These are phyloP conservation scores for Sphaerophoria taeniata DNA, from an alignment of 2,888 invertebrate species.

Conservation along the genomic window DNA sequence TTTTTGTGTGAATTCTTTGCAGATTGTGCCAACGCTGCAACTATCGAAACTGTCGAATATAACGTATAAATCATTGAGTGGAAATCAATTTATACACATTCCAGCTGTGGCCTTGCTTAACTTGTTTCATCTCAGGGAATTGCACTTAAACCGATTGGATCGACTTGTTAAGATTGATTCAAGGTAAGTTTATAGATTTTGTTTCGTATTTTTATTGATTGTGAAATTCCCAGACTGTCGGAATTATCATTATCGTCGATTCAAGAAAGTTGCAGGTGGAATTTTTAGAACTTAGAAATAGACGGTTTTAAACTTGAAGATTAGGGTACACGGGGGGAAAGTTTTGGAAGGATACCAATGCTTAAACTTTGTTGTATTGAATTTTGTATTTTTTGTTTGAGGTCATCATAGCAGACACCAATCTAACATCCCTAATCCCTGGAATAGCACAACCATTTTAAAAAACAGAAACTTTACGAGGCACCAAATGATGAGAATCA, in stretches of 20 bases:
- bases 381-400: no score
- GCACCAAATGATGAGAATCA: no score
- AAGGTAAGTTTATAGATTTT: slow-evolving; percentile 79
- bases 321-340: slow-evolving; percentile 28
- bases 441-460: no score
- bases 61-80: slow-evolving; percentile 89
- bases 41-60: slow-evolving; percentile 90
- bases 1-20: slow-evolving; percentile 74
- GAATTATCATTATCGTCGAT: not conserved
- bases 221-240: not conserved
- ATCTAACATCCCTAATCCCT: no score
- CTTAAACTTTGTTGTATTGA: no score
- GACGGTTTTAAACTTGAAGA: not conserved
- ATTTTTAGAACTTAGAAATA: not conserved
- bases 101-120: slow-evolving; percentile 92
- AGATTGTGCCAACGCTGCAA: slow-evolving; percentile 88
- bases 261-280: slow-evolving; percentile 9
- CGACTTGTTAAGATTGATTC: slow-evolving; percentile 88
- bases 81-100: slow-evolving; percentile 89
- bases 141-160: slow-evolving; percentile 89
- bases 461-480: no score
- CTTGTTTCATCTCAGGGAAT: slow-evolving; percentile 90
- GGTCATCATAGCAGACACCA: no score
- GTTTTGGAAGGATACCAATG: no score
- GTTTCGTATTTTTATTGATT: no score